Base-by-base conservation (phyloP, 2,113 vertebrate genomes). In the Muntiacus muntjak region DNA sequence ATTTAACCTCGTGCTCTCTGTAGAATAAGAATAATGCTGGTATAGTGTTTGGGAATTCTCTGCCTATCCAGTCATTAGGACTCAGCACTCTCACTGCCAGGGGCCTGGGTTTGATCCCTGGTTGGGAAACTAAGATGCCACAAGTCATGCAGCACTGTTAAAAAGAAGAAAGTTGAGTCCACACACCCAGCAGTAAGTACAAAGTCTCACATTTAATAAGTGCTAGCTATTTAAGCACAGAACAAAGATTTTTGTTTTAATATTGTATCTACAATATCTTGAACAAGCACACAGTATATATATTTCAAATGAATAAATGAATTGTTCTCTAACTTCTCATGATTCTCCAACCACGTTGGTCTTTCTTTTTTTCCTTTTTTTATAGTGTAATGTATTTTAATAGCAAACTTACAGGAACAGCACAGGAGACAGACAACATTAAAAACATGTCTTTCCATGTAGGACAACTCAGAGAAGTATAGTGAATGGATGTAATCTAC, bases 371-470 rank as follows among this genome's bases (percentile, higher is more conserved):
- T 74, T 3, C 55, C 55, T 12, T 14, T 43, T 43, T 74, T 40
- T 89, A 98, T 98, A 98, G 98, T 99, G 99, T 99, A 98, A 99
- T 99, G 99, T 99, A 98, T 99, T 99, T 99, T 99, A 99, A 99
- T 99, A 99, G 99, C 99, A 99, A 99, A 99, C 99, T 99, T 99
- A 99, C 99, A 99, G 99, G 99, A 99, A 99, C 99, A 99, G 99
- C 99, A 99, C 99, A 99, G 99, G 99, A 99, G 99, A 99, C 99
- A 99, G 98, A 99, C 99, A 98, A 99, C 99, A 99, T 99, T 99
- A 99, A 99, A 99, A 99, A 99, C 99, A 99, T 99, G 98, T 99
- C 99, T 98, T 99, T 99, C 98, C 97, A 99, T 99, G 99, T 99
- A 99, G 99, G 98, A 99, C 98, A 99, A 99, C 99, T 99, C 98